Conservation (phyloP, 2,797 vertebrate species). For the Adrianichthys oophorus region DNA sequence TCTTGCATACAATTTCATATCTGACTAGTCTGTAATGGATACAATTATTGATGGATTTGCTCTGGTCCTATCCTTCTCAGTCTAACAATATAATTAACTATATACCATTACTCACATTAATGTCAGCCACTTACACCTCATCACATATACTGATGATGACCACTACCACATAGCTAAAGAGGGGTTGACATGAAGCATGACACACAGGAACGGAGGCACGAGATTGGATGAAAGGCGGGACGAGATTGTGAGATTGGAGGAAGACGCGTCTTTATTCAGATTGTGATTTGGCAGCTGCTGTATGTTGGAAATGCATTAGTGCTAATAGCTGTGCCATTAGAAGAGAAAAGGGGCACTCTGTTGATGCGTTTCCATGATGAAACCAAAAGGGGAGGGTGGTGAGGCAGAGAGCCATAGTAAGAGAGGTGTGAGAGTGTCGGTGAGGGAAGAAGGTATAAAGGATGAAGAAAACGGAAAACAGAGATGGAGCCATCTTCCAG, state of each 20-base stretch:
- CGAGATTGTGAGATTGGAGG: constrained; percentile 62
- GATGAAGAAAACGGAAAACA: constrained; percentile 70
- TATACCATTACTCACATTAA: constrained; percentile 18
- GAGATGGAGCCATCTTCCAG: constrained; percentile 82
- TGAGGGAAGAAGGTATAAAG: constrained; percentile 74
- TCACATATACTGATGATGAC: constrained; percentile 17
- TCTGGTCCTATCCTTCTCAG: constrained; percentile 2
- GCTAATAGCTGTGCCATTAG: constrained; percentile 91
- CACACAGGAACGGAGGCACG: constrained; percentile 27
- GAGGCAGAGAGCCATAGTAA: constrained; percentile 8
- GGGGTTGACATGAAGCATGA: constrained; percentile 31
- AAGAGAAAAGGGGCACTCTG: constrained; percentile 77
- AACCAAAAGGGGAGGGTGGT: constrained; percentile 37
- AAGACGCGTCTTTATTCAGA: constrained; percentile 80
- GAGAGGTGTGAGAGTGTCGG: constrained; percentile 49
- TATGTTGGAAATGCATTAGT: constrained; percentile 90
- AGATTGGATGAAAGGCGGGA: constrained; percentile 53
- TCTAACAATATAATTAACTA: constrained; percentile 14
- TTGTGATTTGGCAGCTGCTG: constrained; percentile 85
- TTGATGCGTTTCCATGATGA: constrained; percentile 86
- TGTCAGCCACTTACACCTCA: constrained; percentile 7
- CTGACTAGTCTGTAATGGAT: background rate
- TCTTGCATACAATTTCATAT: constrained; percentile 1
- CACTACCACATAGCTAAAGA: constrained; percentile 22
- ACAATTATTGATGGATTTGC: background rate